Evolutionary conservation across 2,113 vertebrate genomes (phyloP).

Genomic region (Micronycteris hirsuta): DNA sequence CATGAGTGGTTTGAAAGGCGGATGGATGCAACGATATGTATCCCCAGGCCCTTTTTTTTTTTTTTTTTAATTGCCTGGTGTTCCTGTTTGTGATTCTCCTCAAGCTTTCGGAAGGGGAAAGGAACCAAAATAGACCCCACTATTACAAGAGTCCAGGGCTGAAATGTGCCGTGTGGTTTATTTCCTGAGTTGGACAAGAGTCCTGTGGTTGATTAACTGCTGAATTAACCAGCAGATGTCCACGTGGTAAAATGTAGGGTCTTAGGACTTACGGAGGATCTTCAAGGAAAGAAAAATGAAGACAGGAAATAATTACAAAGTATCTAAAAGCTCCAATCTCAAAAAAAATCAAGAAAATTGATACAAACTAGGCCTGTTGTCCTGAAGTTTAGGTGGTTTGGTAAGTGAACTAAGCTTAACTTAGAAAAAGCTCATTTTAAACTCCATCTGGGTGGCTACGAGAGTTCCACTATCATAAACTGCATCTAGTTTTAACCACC

Average conservation of each 20-base stretch:
- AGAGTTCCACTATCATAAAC: constrained; percentile 27
- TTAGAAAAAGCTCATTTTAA: constrained; percentile 22
- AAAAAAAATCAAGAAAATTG: background rate
- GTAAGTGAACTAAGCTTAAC: constrained; percentile 17
- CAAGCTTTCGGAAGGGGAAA: constrained; percentile 62
- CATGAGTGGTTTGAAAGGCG: constrained; percentile 37
- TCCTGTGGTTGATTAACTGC: constrained; percentile 66
- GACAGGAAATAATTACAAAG: constrained; percentile 62
- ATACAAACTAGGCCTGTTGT: constrained; percentile 3
- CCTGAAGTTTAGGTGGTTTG: background rate
- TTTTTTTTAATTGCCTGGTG: constrained; percentile 56
- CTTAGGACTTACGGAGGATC: constrained; percentile 52
- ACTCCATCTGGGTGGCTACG: constrained; percentile 32
- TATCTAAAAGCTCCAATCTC: constrained; percentile 64
- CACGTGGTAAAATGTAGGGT: constrained; percentile 41
- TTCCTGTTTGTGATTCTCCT: constrained; percentile 68
- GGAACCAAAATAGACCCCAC: constrained; percentile 62
- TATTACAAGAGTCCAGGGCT: constrained; percentile 66
- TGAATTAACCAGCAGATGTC: constrained; percentile 66
- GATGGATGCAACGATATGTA: constrained; percentile 26
- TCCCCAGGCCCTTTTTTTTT: constrained; percentile 23
- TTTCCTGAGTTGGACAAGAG: constrained; percentile 60
- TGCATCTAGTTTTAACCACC: constrained; percentile 6
- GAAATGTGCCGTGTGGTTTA: constrained; percentile 62
- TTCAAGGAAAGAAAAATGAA: constrained; percentile 51